A percentile compares a stretch with the other conserved stretches of the same genome.
Evolutionary conservation across 1,140 invertebrate genomes (phyloP).

Genomic region (Riptortus pedestris): DNA sequence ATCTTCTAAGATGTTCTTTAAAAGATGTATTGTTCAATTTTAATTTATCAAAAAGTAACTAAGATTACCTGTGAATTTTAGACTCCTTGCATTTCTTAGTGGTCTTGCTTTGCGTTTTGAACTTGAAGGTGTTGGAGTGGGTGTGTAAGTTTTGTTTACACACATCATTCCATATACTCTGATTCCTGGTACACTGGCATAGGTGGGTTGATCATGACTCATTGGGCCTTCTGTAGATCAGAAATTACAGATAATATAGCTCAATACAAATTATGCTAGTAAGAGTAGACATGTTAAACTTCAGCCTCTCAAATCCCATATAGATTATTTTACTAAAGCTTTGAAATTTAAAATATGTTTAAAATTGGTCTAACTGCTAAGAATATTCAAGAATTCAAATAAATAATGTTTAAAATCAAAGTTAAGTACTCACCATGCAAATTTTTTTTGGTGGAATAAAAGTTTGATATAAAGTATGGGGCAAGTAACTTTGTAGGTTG

Average conservation of each 20-base stretch:
- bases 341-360: no score
- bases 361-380: conserved; percentile 15
- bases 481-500: no score
- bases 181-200: conserved; percentile 83
- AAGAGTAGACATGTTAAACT: conserved; percentile 24
- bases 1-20: background rate
- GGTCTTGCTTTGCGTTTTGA: conserved; percentile 38
- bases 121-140: conserved; percentile 37
- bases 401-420: conserved; percentile 2
- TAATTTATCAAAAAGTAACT: background rate
- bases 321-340: no score
- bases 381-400: conserved; percentile 1
- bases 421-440: no score
- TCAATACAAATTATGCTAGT: background rate
- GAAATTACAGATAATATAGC: no score
- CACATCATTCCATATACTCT: conserved; percentile 91
- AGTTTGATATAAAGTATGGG: no score
- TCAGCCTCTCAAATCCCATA: no score
- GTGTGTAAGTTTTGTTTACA: conserved; percentile 42
- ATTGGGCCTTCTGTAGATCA: conserved; percentile 76
- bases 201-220: conserved; percentile 84
- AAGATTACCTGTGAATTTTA: conserved; percentile 16
- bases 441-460: no score
- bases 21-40: background rate
- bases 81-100: conserved; percentile 41